These are phyloP conservation scores for Caerostris extrusa DNA, from an alignment of 1,140 invertebrate genomes.

Conservation along the genomic window DNA sequence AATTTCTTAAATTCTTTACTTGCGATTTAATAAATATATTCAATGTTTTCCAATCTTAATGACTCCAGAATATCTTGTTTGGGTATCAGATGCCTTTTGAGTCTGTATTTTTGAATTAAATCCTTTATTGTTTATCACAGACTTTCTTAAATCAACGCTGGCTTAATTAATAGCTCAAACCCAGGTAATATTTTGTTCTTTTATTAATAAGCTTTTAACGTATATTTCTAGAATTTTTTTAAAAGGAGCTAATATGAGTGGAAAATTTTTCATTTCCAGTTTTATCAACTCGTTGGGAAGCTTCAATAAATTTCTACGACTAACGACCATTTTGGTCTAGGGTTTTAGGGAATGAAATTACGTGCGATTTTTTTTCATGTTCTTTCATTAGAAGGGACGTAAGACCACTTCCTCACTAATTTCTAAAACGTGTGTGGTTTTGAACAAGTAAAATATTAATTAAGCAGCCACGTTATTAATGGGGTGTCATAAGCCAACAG, in stretches of 20 bases:
- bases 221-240: not conserved
- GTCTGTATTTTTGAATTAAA: not conserved
- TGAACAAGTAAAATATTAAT: slow-evolving; percentile 68
- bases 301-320: slow-evolving; percentile 35
- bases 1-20: slow-evolving; percentile 27
- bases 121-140: not conserved
- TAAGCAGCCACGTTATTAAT: slow-evolving; percentile 67
- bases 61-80: not conserved
- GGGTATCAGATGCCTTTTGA: not conserved
- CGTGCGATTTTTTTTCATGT: slow-evolving; percentile 9
- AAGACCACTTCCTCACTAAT: slow-evolving; percentile 63
- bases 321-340: not conserved
- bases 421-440: slow-evolving; percentile 57
- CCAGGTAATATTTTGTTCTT: slow-evolving; percentile 17
- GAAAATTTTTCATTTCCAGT: slow-evolving; percentile 26
- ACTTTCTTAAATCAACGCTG: not conserved
- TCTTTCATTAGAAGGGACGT: slow-evolving; percentile 40
- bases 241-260: not conserved
- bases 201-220: not conserved
- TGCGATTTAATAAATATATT: slow-evolving; percentile 25
- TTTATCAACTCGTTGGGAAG: slow-evolving; percentile 1
- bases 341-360: slow-evolving; percentile 54
- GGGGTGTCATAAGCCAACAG: slow-evolving; percentile 57
- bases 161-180: not conserved
- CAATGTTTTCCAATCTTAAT: slow-evolving; percentile 32